Evolutionary conservation across 2,888 invertebrate species (phyloP), one percentile per base, ranked within the genome.

Genomic region (Celastrina argiolus): DNA sequence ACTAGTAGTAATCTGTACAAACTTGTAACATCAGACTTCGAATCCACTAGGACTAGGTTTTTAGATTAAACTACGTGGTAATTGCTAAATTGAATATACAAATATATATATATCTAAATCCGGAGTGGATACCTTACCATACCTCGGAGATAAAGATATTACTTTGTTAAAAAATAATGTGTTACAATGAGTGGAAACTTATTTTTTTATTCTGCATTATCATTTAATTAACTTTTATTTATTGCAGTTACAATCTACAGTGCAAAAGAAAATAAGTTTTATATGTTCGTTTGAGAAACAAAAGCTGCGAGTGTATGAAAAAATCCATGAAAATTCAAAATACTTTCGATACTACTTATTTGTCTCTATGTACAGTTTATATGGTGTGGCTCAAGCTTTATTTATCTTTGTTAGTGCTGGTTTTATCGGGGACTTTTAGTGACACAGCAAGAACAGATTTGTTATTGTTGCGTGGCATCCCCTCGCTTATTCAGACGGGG

Each of bases 401-500:
- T 69, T 65, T 71, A 78, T 68, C 70, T 76, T 79, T 70, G 70
- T 75, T 76, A 88, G 89, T 89, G 89, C 88, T 77, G 85, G 88
- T 84, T 88, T 90, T 82, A 83, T 85, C 85, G 80, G 89, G 90
- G 88, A 88, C 86, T 79, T 80, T 70, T 72, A 78, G 76, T 75
- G 76, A 76, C 75, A 79, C 83, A 81, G 76, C 80, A 81, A 80
- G 79, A 81, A 85, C 74, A 82, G 74, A 70, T 70, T 64, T 68
- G 82, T 87, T 81, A 83, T 81, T 81, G 81, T 76, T 79, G 79
- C 75, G 76, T 69, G 72, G 83, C 89, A 88, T 87, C 87, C 74
- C 82, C 85, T 85, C 85, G 84, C 87, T 84, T 80, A 73, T 80
- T 76, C 82, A 86, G 80, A 80, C 70, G 59, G 31, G 66, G 68